Base-by-base conservation (phyloP, 2,113 vertebrate genomes). In the Oenanthe melanoleuca region DNA sequence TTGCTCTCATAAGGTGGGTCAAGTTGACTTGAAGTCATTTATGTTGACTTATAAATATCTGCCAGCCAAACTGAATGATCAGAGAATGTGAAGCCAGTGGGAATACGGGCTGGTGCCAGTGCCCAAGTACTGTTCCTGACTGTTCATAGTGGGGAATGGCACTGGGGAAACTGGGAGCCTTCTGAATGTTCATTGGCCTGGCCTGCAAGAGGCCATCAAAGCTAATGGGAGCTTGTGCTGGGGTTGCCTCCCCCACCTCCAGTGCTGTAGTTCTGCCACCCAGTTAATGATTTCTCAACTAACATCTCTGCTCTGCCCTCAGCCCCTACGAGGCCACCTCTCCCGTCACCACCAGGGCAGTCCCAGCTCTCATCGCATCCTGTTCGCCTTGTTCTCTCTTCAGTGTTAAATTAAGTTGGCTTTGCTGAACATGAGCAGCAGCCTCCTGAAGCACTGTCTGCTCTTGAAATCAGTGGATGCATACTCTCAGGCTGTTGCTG, bases 1-100 rank as follows among this genome's bases (percentile, higher is more conserved):
- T 99, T 74, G 98, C 98, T 81, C 98, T 99, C 21, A 98, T 99
- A 97, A 99, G 99, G 99, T 99, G 94, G 82, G 98, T 98, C 72
- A 70, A 75, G 91, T 92, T 93, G 80, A 72, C 64, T 86, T 89
- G 80, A 92, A 90, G 50, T 91, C 6, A 37, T 72, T 92, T 86
- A 25, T 81, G 52, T 80, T 87, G 78, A 45, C 38, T 89, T 80
- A 81, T 14, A 49, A 86, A 64, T 86, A 73, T 94, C 34, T 92
- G 72, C 86, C 94, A 72, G 50, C 50, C 70, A 53, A 70, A 61
- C 63, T n/a, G 45, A 83, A 20, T 72, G n/a, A 57, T 94, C 80
- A 69, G 86, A 94, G 86, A 75, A 47, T 94, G 61, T 69, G 75
- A 72, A 94, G 49, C 55, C 89, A 88, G 69, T 14, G 11, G 82